A percentile compares a stretch with the other conserved stretches of the same genome.
Conservation (phyloP, 2,888 invertebrate genomes). For the Chrysolina oricalcia region DNA sequence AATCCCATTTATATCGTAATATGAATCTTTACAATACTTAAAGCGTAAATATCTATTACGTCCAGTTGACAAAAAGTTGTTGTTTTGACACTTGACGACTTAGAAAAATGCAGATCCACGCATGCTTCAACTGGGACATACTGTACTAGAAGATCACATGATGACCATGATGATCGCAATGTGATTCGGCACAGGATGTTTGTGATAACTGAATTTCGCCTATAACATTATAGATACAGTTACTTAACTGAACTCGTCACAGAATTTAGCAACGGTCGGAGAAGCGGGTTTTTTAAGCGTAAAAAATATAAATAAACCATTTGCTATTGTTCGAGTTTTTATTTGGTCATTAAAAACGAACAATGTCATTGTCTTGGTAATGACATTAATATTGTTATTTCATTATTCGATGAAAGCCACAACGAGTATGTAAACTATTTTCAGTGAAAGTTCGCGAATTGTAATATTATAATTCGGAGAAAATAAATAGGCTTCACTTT, state of each 20-base stretch:
- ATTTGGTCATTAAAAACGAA: constrained; percentile 14
- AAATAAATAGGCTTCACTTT: too few species aligned
- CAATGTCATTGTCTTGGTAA: constrained; percentile 24
- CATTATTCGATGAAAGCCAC: background rate
- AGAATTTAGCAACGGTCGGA: constrained; percentile 10
- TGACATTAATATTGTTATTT: background rate
- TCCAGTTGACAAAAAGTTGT: background rate
- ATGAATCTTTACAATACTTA: too few species aligned
- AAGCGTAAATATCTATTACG: too few species aligned
- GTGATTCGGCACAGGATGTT: constrained; percentile 1
- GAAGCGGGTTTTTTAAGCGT: constrained; percentile 11
- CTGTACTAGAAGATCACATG: background rate
- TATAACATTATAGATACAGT: background rate
- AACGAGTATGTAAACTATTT: background rate
- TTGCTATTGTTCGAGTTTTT: constrained; percentile 20
- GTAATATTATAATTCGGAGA: too few species aligned
- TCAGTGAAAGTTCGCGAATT: background rate
- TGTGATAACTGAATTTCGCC: background rate
- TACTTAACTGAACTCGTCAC: background rate
- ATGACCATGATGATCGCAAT: background rate
- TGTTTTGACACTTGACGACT: background rate
- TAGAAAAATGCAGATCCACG: too few species aligned
- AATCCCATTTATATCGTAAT: too few species aligned
- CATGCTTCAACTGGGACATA: background rate
- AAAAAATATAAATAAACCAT: constrained; percentile 24